Base-by-base conservation (phyloP, 92 coral and sea anemone genomes). In the Galaxea fascicularis region DNA sequence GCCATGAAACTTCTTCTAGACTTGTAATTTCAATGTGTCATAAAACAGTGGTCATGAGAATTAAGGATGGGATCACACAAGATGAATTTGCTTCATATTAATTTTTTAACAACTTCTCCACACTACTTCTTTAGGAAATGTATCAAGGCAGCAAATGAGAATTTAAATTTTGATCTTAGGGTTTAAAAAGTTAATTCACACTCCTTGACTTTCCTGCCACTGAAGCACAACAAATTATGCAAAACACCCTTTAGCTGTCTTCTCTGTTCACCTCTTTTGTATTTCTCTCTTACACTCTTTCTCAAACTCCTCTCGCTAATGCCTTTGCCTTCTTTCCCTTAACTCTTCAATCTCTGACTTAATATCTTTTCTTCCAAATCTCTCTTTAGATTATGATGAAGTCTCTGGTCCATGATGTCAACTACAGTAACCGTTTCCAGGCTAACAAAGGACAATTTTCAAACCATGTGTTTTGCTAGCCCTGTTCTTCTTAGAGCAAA, bases 381-480 rank as follows among this genome's bases (percentile, higher is more conserved):
- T 68, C 64, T 80, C 77, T 80, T 45, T 69, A 80, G 85, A 80
- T 80, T 53, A 15, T 53, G 85, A 80, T 69, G 85, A 80, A 53
- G 77, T 80, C 77, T 80, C 66, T 52, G 77, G 85, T 17, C 85
- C 85, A 56, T 80, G 85, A 80, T 26, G 85, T 53, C 76, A 53
- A 69, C 73, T 49, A 78, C 72, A 65, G 73, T 78, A 49, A 63
- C 56, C 44, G 77, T 80, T 80, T 80, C 57, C 77, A 68, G 53
- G 85, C 24, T 67, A 67, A 80, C 74, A 65, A 65, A 29, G 84
- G 74, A 66, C 51, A 66, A 26, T 79, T 26, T 77, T 47, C 63
- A 46, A 78, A 78, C 27, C 53, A 78, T 66, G 67, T 78, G 56
- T 79, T 67, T 53, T 80, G 35, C 49, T 64, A 29, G 22, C 52